phyloP scores from a whole-genome alignment of 2,888 invertebrate species.

The Agonum fuliginosum region DNA sequence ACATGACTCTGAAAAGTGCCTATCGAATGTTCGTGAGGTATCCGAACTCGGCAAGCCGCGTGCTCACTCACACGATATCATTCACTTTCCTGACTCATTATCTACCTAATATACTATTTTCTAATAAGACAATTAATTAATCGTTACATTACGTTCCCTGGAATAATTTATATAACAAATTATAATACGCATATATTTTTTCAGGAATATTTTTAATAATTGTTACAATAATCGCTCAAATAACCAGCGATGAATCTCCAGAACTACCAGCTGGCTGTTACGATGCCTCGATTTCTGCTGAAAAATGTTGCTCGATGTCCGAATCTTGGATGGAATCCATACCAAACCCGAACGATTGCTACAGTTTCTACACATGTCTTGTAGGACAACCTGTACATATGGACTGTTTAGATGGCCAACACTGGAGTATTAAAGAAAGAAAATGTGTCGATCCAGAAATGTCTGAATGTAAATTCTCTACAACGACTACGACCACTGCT shows the following conservation, averaged over 20 bases:
- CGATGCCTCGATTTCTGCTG: neutral
- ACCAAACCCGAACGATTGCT: constrained; percentile 54
- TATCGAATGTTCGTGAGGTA: no score
- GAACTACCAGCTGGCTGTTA: constrained; percentile 19
- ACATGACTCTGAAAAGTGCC: no score
- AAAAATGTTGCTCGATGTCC: neutral
- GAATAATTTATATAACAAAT: no score
- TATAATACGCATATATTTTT: neutral
- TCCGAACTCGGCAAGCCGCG: no score
- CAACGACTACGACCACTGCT: neutral
- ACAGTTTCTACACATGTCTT: constrained; percentile 57
- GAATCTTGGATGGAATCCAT: constrained; percentile 18
- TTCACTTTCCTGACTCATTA: no score
- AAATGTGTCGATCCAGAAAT: constrained; percentile 54
- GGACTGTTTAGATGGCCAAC: constrained; percentile 50
- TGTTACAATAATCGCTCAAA: neutral
- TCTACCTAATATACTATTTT: no score
- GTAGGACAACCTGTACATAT: constrained; percentile 38
- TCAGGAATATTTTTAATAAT: neutral
- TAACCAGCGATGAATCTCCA: neutral
- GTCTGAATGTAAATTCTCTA: constrained; percentile 39
- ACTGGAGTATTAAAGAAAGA: constrained; percentile 46
- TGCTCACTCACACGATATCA: no score
- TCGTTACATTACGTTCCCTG: no score
- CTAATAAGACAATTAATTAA: no score